Base-by-base conservation (phyloP, 2,888 invertebrate species). In the Meganola albula region DNA sequence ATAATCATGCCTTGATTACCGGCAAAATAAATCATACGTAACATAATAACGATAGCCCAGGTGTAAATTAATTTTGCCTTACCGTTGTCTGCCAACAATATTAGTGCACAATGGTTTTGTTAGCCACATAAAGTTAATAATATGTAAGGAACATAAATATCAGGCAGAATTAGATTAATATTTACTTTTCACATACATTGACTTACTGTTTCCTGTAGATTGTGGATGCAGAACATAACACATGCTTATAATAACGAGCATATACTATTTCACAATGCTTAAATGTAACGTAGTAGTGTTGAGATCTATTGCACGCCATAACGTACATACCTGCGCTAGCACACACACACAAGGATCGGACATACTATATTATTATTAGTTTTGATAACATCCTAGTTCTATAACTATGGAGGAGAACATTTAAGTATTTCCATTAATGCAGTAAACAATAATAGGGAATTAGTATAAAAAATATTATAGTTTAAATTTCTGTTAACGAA, bases 131-230 rank as follows among this genome's bases (percentile, higher is more conserved):
- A 49, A 76, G 71, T 77, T 79, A 78, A 74, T n/a, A n/a, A 66
- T 57, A 68, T 53, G 55, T 59, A 72, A n/a, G n/a, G n/a, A n/a
- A 70, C 68, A 70, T 58, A 72, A 70, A 62, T 59, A 53, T 63
- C 68, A 83, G 80, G 79, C 79, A 75, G 72, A 67, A 74, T 59
- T 65, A 58, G 56, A 63, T 62, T 61, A 68, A 50, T 44, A 37
- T 35, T 29, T 60, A 68, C 58, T 63, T 67, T 70, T 64, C 65
- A 83, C 84, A 79, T 84, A 84, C 84, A 76, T 80, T 79, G 79
- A 92, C 92, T 92, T 91, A 92, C 92, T 91, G 90, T 89, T 91
- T 92, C 91, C 92, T 92, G 90, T 85, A 82, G 88, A 87, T 61
- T 64, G 87, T 76, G 89, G 79, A 86, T 83, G 83, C 83, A 70